A percentile compares a stretch with the other conserved stretches of the same genome.
Evolutionary conservation across 2,113 vertebrate species (phyloP).

Genomic region (Lagopus muta): DNA sequence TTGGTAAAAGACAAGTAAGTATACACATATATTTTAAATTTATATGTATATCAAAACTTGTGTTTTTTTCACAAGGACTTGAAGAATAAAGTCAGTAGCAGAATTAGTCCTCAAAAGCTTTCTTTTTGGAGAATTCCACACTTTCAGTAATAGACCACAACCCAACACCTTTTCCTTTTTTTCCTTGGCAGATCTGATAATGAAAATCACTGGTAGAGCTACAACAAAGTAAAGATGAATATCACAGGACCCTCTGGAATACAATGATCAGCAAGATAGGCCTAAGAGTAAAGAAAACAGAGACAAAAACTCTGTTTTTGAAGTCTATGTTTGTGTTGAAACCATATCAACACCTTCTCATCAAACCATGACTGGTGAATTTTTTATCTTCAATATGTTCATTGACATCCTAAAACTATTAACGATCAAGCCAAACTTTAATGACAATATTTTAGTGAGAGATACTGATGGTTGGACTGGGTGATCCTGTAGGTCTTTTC

Average conservation of each 20-base stretch:
- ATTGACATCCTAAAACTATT: neutral
- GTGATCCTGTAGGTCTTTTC: too few species aligned
- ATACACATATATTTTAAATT: neutral
- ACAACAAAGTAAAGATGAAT: neutral
- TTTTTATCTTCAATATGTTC: neutral
- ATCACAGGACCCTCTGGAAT: neutral
- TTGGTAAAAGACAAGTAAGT: neutral
- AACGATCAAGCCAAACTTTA: neutral
- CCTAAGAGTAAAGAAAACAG: neutral
- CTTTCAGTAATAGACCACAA: neutral
- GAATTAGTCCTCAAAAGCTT: neutral
- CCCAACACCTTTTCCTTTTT: neutral
- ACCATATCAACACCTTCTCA: neutral
- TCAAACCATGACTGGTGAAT: neutral
- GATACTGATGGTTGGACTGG: too few species aligned
- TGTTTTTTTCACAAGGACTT: neutral
- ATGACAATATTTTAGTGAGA: neutral
- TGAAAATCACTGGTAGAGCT: neutral
- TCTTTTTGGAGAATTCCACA: neutral
- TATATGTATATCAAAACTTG: neutral
- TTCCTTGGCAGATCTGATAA: accelerated
- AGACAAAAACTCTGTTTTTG: neutral
- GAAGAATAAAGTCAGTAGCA: neutral
- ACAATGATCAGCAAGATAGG: neutral
- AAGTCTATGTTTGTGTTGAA: neutral